Evolutionary conservation across 2,888 invertebrate genomes (phyloP), one percentile per base, ranked within the genome.

Genomic region (Rhagonycha lutea): DNA sequence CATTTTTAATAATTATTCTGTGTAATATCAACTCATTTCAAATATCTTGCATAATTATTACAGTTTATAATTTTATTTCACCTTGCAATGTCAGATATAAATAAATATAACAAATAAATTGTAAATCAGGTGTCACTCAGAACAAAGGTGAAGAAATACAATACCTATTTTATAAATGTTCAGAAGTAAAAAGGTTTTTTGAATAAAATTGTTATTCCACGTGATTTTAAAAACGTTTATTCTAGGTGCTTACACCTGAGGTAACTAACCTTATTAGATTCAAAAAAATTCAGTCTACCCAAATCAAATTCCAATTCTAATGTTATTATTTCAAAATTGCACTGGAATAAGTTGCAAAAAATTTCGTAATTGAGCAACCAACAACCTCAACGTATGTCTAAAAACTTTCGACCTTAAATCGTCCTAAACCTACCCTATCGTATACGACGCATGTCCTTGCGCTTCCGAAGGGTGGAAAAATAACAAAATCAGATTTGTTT

Each of bases 331-430:
- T n/a, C n/a, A n/a, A 47, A 32, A 47, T n/a, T n/a, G 7, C 47
- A 47, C 47, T 47, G 7, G n/a, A 47, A 8, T 47, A 47, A n/a
- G n/a, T 47, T n/a, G 4, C n/a, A 47, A n/a, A 7, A 47, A 47
- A 5, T n/a, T 47, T n/a, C 7, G n/a, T 47, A 47, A 47, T 12
- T 8, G 47, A 47, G n/a, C n/a, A n/a, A n/a, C 12, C 47, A n/a
- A 47, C 47, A 47, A 47, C 47, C 47, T 18, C 65, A 23, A 14
- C 11, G 32, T 69, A 69, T 69, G 67, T 74, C 68, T 62, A 62
- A 71, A 72, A 69, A 70, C 67, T 70, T 75, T 23, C 68, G 75
- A 70, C 75, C 75, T 75, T 68, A 60, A 60, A 70, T 61, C 68
- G 75, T 67, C 75, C 75, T 70, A 24, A 75, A 47, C 29, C 62